Evolutionary conservation across 1,140 invertebrate species (phyloP).

Genomic region (Papilio dardanus): DNA sequence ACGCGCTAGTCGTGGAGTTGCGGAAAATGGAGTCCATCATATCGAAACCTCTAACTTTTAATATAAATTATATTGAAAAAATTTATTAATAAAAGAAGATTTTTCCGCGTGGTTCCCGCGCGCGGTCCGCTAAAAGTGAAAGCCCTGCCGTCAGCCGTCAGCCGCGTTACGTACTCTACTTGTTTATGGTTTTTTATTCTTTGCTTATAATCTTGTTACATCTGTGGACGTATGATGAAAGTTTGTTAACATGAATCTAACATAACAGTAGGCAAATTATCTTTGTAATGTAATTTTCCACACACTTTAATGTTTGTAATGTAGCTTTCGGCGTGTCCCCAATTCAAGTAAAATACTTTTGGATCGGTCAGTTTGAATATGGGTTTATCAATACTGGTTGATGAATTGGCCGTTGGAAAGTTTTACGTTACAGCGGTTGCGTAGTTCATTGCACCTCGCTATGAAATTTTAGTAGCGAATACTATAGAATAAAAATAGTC

Average conservation of each 20-base stretch:
- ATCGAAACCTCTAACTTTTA: neutral
- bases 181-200: conserved; percentile 31
- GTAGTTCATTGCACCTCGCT: conserved; percentile 30
- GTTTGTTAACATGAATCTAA: conserved; percentile 22
- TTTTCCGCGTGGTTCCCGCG: conserved; percentile 31
- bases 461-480: conserved; percentile 37
- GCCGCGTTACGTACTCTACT: conserved; percentile 33
- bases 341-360: neutral
- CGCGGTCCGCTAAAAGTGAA: conserved; percentile 33
- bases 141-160: conserved; percentile 27
- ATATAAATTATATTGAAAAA: neutral
- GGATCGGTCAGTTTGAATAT: no score
- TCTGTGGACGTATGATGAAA: conserved; percentile 29
- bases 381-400: neutral
- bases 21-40: no score
- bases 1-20: no score
- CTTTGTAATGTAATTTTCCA: neutral
- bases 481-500: conserved; percentile 43
- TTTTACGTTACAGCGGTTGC: neutral
- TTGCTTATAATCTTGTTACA: conserved; percentile 27
- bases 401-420: neutral
- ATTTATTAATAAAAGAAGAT: conserved; percentile 28
- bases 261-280: neutral
- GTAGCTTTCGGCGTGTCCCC: no score
- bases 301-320: neutral